Percentiles rank a stretch among this genome's conserved stretches.
phyloP scores from a whole-genome alignment of 2,888 invertebrate species.

The Eubasilissa splendida region DNA sequence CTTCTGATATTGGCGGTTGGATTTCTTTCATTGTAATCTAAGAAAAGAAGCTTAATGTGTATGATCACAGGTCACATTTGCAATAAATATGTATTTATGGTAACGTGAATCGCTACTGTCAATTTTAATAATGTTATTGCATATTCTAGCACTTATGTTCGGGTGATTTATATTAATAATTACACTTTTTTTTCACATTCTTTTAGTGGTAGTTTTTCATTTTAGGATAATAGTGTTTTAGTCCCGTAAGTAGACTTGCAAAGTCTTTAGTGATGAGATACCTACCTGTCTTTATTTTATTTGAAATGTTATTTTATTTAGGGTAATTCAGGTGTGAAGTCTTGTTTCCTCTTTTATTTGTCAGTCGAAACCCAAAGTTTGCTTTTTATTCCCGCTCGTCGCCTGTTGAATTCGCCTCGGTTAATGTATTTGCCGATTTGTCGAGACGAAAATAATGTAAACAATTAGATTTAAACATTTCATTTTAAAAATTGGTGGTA shows the following conservation, averaged over 20 bases:
- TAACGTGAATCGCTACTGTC: constrained; percentile 14
- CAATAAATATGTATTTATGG: background rate
- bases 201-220: constrained; percentile 26
- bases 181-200: constrained; percentile 15
- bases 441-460: no score
- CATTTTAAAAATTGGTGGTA: no score
- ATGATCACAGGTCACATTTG: constrained; percentile 7
- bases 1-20: no score
- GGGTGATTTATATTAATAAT: constrained; percentile 17
- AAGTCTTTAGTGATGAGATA: constrained; percentile 52
- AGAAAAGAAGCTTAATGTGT: no score
- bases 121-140: constrained; percentile 3
- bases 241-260: constrained; percentile 46
- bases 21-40: no score
- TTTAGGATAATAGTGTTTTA: constrained; percentile 38
- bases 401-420: background rate
- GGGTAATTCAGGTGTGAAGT: background rate
- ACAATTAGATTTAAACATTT: no score
- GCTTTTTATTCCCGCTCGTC: background rate
- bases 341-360: background rate
- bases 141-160: constrained; percentile 17
- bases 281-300: constrained; percentile 53
- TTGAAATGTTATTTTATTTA: constrained; percentile 41
- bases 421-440: no score
- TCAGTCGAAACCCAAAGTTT: constrained; percentile 1